A percentile compares a stretch with the other conserved stretches of the same genome.
phyloP scores from a whole-genome alignment of 2,113 vertebrate species.

The Proteles cristata region DNA sequence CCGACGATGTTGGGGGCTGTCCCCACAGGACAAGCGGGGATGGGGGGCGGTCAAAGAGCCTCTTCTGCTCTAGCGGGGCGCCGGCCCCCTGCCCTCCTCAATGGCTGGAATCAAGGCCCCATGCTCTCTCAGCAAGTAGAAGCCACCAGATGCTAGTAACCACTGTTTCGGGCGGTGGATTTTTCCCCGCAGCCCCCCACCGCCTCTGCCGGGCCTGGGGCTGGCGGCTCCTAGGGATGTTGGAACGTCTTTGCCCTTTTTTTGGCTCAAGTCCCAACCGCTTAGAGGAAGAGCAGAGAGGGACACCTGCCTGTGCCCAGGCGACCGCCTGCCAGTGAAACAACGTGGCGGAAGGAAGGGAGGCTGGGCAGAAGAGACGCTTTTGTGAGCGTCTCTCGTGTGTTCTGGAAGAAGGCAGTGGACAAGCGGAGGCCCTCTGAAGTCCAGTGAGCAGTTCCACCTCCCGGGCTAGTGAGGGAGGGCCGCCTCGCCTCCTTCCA shows the following conservation, averaged over 20 bases:
- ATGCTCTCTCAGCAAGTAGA: not conserved
- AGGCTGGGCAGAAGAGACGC: too few relatives aligned
- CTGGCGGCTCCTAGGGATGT: not conserved
- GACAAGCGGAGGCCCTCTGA: not conserved
- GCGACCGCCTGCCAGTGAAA: not conserved
- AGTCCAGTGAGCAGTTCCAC: rapidly evolving
- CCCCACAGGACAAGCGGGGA: too few relatives aligned
- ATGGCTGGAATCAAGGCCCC: too few relatives aligned
- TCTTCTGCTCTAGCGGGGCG: too few relatives aligned
- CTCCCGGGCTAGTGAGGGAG: not conserved
- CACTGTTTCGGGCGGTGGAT: not conserved
- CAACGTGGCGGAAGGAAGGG: rapidly evolving
- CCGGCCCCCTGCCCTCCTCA: not conserved
- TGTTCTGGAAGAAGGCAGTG: not conserved
- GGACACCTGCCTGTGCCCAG: not conserved
- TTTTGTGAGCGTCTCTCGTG: not conserved
- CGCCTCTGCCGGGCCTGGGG: not conserved
- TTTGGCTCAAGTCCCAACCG: not conserved
- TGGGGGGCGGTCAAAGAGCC: too few relatives aligned
- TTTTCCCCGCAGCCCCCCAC: not conserved
- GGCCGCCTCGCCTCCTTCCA: too few relatives aligned
- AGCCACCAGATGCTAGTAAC: not conserved
- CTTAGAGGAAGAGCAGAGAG: not conserved
- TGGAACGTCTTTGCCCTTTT: not conserved
- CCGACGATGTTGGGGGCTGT: not conserved